phyloP scores from a whole-genome alignment of 2,888 invertebrate genomes.

The Mythimna ferrago region DNA sequence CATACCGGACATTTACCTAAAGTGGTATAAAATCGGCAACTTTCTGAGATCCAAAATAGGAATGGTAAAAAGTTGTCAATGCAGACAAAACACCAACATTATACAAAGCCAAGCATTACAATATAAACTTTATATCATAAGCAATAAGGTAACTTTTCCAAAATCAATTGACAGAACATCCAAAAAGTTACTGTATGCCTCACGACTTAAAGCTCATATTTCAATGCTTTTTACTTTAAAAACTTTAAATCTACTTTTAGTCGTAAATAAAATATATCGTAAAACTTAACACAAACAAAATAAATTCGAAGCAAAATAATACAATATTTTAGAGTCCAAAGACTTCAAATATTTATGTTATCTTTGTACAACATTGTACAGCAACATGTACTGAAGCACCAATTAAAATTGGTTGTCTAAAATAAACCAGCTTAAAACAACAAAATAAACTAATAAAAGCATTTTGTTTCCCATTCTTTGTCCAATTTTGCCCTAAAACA shows the following conservation, averaged over 20 bases:
- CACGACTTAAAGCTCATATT: slow-evolving; percentile 9
- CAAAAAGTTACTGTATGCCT: not conserved
- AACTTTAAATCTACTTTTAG: slow-evolving; percentile 1
- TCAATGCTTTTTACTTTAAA: not conserved
- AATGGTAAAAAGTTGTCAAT: not conserved
- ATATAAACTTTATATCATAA: not conserved
- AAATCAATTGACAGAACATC: not conserved
- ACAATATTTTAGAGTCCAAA: slow-evolving; percentile 15
- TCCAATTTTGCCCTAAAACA: not conserved
- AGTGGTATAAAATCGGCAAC: slow-evolving; percentile 1
- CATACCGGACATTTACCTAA: no score
- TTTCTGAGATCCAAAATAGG: not conserved
- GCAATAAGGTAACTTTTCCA: not conserved
- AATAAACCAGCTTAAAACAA: not conserved
- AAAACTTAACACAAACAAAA: slow-evolving; percentile 27
- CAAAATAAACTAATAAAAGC: not conserved
- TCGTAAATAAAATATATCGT: slow-evolving; percentile 24
- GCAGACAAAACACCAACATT: slow-evolving; percentile 1
- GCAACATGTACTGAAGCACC: slow-evolving; percentile 6
- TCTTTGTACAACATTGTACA: not conserved
- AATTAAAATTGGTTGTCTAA: not conserved
- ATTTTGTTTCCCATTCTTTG: not conserved
- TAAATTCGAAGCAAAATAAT: slow-evolving; percentile 25
- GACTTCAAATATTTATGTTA: slow-evolving; percentile 15
- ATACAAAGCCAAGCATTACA: slow-evolving; percentile 7